Percentiles rank a stretch among this genome's conserved stretches.
phyloP scores from a whole-genome alignment of 1,140 invertebrate species.

The Apis dorsata region DNA sequence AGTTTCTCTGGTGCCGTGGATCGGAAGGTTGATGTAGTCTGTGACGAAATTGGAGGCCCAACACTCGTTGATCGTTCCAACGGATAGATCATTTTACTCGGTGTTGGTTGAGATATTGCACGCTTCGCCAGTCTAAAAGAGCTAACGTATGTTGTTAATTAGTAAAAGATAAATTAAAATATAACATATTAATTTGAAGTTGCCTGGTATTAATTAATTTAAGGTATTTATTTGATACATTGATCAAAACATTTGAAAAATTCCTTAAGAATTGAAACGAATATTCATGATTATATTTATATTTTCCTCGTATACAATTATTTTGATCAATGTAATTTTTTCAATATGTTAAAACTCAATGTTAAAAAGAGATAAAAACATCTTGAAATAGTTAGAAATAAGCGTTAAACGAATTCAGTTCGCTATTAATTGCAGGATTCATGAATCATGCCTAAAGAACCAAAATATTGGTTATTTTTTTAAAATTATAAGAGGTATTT shows the following conservation, averaged over 20 bases:
- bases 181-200: no score
- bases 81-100: constrained; percentile 46
- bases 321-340: constrained; percentile 6
- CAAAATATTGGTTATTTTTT: not conserved
- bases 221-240: not conserved
- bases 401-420: constrained; percentile 20
- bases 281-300: not conserved
- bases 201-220: not conserved
- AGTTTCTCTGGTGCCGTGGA: constrained; percentile 73
- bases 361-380: not conserved
- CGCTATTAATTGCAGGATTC: constrained; percentile 23
- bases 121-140: constrained; percentile 78
- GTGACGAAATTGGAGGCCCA: constrained; percentile 65
- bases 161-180: not conserved
- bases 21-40: constrained; percentile 62
- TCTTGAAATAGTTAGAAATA: constrained; percentile 7
- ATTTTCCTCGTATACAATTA: not conserved
- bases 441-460: constrained; percentile 37
- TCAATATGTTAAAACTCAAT: not conserved
- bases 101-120: constrained; percentile 72
- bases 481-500: not conserved
- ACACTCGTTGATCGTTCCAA: constrained; percentile 77
- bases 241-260: not conserved
- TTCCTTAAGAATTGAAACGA: not conserved
- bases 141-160: constrained; percentile 45